Evolutionary conservation across 2,888 invertebrate genomes (phyloP).

Genomic region (Rotaria macrura): DNA sequence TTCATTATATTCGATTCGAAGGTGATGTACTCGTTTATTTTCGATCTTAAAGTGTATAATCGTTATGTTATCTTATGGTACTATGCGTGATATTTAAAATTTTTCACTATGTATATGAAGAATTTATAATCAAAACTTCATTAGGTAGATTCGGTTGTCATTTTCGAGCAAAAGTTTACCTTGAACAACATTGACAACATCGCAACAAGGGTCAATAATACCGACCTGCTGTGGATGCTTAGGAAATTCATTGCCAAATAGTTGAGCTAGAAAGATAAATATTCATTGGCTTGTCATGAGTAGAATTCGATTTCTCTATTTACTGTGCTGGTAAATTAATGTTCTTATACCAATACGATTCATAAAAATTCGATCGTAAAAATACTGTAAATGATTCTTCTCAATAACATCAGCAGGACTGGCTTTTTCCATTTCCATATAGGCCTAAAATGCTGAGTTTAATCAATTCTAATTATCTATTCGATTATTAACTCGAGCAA

Average conservation of each 20-base stretch:
- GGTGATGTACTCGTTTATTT: not conserved
- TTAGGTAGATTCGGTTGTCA: no score
- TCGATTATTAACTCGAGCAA: slow-evolving; percentile 60
- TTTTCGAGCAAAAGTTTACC: slow-evolving; percentile 45
- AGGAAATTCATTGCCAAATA: slow-evolving; percentile 6
- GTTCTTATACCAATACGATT: slow-evolving; percentile 92
- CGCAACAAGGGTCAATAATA: slow-evolving; percentile 87
- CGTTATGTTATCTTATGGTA: not conserved
- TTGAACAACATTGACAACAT: slow-evolving; percentile 73
- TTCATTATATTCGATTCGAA: not conserved
- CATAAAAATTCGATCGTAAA: slow-evolving; percentile 95
- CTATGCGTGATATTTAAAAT: no score
- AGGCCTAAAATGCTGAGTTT: not conserved
- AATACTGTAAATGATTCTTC: slow-evolving; percentile 64
- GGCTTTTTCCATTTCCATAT: not conserved
- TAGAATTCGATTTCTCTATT: not conserved
- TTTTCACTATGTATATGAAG: no score
- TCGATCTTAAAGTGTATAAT: not conserved
- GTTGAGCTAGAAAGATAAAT: not conserved
- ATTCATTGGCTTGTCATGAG: not conserved
- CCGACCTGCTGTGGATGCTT: slow-evolving; percentile 64
- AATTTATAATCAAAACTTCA: no score
- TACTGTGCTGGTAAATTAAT: slow-evolving; percentile 60
- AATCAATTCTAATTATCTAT: not conserved
- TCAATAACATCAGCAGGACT: not conserved